phyloP scores from a whole-genome alignment of 2,113 vertebrate species.

The Aptenodytes forsteri region DNA sequence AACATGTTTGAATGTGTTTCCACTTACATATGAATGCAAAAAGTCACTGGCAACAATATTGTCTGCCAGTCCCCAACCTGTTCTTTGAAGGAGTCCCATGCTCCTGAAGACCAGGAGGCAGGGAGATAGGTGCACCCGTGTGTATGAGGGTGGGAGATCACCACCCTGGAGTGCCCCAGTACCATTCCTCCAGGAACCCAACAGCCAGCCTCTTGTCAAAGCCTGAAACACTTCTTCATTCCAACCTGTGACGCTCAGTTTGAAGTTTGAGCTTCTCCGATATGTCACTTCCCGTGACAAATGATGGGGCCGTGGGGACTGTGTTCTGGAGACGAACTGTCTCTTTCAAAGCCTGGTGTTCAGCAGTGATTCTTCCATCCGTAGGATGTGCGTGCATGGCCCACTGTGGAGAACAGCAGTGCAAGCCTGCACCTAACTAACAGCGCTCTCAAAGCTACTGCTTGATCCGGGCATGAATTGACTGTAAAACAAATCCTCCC shows the following conservation, averaged over 20 bases:
- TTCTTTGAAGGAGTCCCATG: neutral
- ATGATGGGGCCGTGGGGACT: neutral
- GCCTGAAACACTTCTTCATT: neutral
- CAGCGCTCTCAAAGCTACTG: neutral
- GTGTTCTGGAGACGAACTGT: neutral
- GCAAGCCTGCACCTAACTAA: neutral
- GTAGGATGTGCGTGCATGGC: fast-evolving
- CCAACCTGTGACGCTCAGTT: neutral
- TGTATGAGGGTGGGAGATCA: neutral
- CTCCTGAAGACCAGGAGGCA: neutral
- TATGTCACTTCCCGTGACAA: neutral
- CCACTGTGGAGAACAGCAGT: neutral
- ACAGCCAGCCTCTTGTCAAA: neutral
- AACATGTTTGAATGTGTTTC: neutral
- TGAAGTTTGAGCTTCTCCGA: neutral
- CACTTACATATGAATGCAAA: neutral
- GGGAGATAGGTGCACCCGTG: neutral
- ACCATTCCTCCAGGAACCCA: neutral
- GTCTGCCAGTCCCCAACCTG: neutral
- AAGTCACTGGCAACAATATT: neutral
- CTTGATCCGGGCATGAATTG: neutral
- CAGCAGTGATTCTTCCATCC: neutral
- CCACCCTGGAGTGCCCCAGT: neutral
- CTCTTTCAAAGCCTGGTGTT: neutral
- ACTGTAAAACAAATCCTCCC: neutral